phyloP scores from a whole-genome alignment of 2,113 vertebrate species.

The Anolis carolinensis region DNA sequence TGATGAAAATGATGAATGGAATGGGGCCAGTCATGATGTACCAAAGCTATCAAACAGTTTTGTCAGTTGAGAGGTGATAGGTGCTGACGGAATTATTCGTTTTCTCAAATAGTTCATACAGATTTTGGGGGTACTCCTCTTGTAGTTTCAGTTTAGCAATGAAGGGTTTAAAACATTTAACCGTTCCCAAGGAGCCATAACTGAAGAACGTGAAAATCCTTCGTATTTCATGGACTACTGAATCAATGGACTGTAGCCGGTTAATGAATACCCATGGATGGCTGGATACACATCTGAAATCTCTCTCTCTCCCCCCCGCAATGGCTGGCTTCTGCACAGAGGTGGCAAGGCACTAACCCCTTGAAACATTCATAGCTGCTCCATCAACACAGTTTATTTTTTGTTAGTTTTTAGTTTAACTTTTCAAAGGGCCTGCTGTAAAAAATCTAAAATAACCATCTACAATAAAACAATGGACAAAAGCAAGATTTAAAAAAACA shows the following conservation, averaged over 20 bases:
- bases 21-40: not conserved
- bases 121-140: not conserved
- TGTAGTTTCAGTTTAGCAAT: not conserved
- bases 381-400: not conserved
- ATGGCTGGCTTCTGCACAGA: not conserved
- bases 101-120: not conserved
- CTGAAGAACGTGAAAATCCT: not conserved
- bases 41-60: not conserved
- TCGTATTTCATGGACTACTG: not conserved
- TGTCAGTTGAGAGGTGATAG: not conserved
- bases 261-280: constrained; percentile 4
- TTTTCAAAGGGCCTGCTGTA: not conserved
- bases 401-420: not conserved
- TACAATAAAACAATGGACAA: not conserved
- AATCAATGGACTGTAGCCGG: not conserved
- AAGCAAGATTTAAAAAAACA: not conserved
- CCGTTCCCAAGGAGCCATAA: constrained; percentile 31
- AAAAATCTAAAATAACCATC: not conserved
- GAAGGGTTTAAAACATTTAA: constrained; percentile 15
- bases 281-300: not conserved
- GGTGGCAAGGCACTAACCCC: not conserved
- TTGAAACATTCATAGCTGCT: not conserved
- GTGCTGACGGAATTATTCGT: not conserved
- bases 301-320: too few relatives aligned
- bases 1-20: not conserved